Evolutionary conservation across 92 coral and sea anemone genomes (phyloP), one percentile per base, ranked within the genome.

Genomic region (Pocillopora grandis): DNA sequence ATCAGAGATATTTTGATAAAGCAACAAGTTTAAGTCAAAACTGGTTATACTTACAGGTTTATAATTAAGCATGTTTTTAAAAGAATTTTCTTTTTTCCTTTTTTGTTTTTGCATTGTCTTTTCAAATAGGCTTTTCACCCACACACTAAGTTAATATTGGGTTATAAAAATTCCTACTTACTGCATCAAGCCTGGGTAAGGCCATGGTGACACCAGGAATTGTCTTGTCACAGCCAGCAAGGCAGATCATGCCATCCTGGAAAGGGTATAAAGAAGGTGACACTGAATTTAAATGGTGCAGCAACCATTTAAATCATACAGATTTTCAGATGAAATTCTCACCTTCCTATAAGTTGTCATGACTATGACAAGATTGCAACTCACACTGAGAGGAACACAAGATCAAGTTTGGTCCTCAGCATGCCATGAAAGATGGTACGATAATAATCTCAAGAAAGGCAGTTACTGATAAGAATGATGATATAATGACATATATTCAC

Each of bases 141-240:
- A 42, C 31, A 19, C 15, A 3, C 27, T 9, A 17, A 73, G 1
- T 18, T 75, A 49, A 23, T 0, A 23, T 27, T 27, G 31, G 31
- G 66, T 5, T 9, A 57, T 12, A 27, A 14, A 6, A 10, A 16
- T 76, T 11, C 55, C 13, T 35, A 20, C 93, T 84, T 77, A 93
- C 97, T 58, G 97, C 90, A 75, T 93, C 82, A 12, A 93, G 93
- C 79, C 97, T 84, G 31, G 95, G 95, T 58, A 91, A 80, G 3
- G 93, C 95, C 95, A 93, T 93, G 57, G 92, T 76, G 7, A 93
- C 95, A 55, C 97, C 97, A 13, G 97, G 97, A 9, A 93, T 92
- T 0, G 97, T 93, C 87, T 93, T 93, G 84, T 93, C 97, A 73
- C 97, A 93, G 33, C 97, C 97, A 58, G 91, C 97, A 42, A 93